Conservation (phyloP, 2,113 vertebrate genomes). For the Brachypteracias leptosomus region DNA sequence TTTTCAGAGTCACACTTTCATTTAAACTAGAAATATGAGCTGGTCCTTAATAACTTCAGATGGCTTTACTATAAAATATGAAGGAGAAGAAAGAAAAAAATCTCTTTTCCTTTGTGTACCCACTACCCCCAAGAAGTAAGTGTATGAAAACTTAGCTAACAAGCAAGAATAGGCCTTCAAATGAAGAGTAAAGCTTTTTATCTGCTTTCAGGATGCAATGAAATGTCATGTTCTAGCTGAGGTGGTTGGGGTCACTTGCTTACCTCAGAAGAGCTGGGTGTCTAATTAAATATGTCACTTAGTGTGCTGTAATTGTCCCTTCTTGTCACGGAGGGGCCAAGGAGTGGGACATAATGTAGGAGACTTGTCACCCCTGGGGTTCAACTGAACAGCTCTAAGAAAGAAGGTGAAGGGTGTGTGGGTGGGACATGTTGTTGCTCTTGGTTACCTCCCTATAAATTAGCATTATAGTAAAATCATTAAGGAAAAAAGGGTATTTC, state of each 20-base stretch:
- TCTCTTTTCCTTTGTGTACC: background rate
- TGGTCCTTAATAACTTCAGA: background rate
- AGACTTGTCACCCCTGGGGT: background rate
- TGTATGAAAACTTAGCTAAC: background rate
- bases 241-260: background rate
- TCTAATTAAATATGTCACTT: constrained; percentile 31
- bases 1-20: background rate
- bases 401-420: background rate
- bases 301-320: background rate
- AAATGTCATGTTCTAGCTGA: background rate
- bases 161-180: background rate
- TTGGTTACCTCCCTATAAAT: background rate
- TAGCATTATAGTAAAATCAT: background rate
- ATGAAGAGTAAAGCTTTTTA: background rate
- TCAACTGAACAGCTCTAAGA: background rate
- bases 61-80: background rate
- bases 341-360: background rate
- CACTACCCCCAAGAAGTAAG: background rate
- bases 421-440: background rate
- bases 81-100: background rate
- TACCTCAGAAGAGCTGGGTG: background rate
- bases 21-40: background rate
- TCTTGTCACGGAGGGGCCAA: background rate
- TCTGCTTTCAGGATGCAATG: background rate
- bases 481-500: background rate